Evolutionary conservation across 53 echinoderm and acorn worm genomes (phyloP), one percentile per base, ranked within the genome.

Genomic region (Temnopleurus reevesii): DNA sequence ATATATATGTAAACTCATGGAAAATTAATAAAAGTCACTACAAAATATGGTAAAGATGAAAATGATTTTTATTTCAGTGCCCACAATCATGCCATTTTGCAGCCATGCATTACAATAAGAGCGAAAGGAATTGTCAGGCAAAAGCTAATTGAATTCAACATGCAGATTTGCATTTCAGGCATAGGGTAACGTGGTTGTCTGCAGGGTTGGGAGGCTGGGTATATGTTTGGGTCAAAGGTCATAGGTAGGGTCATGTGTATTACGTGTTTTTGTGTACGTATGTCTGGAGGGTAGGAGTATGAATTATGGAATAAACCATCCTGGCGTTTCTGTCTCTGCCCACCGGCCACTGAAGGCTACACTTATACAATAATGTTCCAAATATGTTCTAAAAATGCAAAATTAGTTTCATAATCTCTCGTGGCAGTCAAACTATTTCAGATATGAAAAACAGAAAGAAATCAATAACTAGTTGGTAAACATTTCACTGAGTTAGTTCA

Each of bases 141-240:
- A 18, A n/a, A 71, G 71, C 71, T 71, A 41, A n/a, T 2, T 41
- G 41, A 71, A 43, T 71, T 71, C 43, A 71, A 71, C 71, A 71
- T 71, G 71, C 71, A 71, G 71, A 71, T 41, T 71, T 41, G 12
- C 36, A n/a, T 8, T 38, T 5, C n/a, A 21, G 71, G 43, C 41
- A 41, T 18, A 38, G 9, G 71, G 71, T 8, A 21, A 21, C 18
- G 71, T 71, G 71, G 71, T 71, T 41, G 71, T 71, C 71, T 71
- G n/a, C 41, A 65, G 65, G 65, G 33, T 65, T 33, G 13, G 24
- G 21, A 41, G 38, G 43, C 41, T 36, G 71, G 71, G 56, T 8
- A 41, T 23, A 71, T 71, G 71, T 5, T 63, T 3, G 63, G 71
- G 71, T 71, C 71, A 71, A 71, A 71, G 71, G 71, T 71, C 71